Evolutionary conservation across 2,888 invertebrate species (phyloP).

Genomic region (Oligia strigilis): DNA sequence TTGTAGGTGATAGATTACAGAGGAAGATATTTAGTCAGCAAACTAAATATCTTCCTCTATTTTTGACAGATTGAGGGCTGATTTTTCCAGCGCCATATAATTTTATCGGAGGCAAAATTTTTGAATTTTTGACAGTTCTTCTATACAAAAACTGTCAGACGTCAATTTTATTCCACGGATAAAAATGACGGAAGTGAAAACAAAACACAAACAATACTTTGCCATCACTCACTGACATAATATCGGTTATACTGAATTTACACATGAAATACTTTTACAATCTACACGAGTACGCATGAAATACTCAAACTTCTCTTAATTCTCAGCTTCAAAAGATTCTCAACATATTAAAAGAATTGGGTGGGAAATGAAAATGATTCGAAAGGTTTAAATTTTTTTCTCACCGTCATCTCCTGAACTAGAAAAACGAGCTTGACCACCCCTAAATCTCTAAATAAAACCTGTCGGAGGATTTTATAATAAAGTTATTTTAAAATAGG

Average conservation of each 20-base stretch:
- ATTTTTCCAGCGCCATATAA: too few relatives aligned
- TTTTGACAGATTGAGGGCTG: too few relatives aligned
- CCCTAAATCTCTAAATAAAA: conserved; percentile 25
- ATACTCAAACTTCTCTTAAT: not conserved
- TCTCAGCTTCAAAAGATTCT: too few relatives aligned
- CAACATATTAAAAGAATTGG: not conserved
- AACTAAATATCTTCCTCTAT: too few relatives aligned
- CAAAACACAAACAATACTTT: too few relatives aligned
- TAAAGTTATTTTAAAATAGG: conserved; percentile 30
- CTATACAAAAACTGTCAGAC: too few relatives aligned
- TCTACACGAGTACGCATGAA: not conserved
- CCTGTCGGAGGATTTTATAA: conserved; percentile 47
- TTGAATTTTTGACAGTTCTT: too few relatives aligned
- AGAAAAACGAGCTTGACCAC: conserved; percentile 21
- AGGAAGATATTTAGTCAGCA: not conserved
- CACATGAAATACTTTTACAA: not conserved
- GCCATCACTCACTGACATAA: too few relatives aligned
- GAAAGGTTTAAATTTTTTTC: conserved; percentile 14
- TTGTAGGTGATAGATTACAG: not conserved
- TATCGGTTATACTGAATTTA: not conserved
- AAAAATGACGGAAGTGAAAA: too few relatives aligned
- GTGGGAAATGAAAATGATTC: conserved; percentile 5
- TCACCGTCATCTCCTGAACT: conserved; percentile 3
- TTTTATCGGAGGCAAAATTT: too few relatives aligned
- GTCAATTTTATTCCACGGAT: too few relatives aligned